Evolutionary conservation across 2,113 vertebrate genomes (phyloP).

Genomic region (Piprites chloris): DNA sequence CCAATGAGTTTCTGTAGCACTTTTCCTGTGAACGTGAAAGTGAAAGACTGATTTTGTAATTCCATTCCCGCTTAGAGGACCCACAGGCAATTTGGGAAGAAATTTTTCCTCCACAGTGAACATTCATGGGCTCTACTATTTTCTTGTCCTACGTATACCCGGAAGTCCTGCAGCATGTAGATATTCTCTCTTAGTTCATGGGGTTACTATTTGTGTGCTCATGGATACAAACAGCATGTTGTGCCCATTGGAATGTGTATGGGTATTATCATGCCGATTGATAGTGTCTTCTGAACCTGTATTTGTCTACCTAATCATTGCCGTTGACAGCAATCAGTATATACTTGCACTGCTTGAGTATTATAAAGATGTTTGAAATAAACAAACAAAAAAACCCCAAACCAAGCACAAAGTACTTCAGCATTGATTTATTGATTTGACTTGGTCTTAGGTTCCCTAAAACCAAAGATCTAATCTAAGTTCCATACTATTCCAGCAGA

Average conservation of each 20-base stretch:
- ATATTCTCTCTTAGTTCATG: not conserved
- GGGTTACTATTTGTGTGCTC: not conserved
- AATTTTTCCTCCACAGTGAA: not conserved
- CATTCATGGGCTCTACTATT: not conserved
- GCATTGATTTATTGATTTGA: not conserved
- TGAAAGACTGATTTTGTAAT: not conserved
- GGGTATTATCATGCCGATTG: rapidly evolving
- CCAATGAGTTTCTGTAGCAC: not conserved
- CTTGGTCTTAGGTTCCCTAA: not conserved
- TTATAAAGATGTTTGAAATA: not conserved
- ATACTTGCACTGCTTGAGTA: not conserved
- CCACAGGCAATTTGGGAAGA: not conserved
- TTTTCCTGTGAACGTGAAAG: not conserved
- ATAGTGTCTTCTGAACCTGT: not conserved
- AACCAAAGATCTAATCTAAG: too few relatives aligned
- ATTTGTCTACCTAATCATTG: not conserved
- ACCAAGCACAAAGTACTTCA: not conserved
- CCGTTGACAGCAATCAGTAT: not conserved
- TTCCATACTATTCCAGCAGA: not conserved
- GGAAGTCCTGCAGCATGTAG: not conserved
- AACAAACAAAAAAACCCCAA: not conserved
- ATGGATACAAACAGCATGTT: not conserved
- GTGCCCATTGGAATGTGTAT: not conserved
- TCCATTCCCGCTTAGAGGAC: not conserved
- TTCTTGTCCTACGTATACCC: not conserved